Conservation (phyloP, 1,140 invertebrate genomes). For the Megalonaias nervosa region DNA sequence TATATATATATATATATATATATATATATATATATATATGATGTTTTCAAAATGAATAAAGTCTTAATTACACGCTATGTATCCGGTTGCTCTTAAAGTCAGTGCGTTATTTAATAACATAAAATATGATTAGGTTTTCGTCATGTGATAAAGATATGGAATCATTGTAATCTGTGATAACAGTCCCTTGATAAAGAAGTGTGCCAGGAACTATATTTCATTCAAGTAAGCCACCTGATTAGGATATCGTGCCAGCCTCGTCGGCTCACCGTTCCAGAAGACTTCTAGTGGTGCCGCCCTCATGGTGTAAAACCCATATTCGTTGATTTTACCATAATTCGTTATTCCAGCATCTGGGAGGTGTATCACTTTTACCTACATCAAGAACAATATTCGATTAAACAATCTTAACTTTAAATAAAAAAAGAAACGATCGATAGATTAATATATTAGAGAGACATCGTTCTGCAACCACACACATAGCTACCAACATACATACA, state of each 20-base stretch:
- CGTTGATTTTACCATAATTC: slow-evolving; percentile 28
- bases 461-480: neutral
- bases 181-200: no score
- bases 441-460: neutral
- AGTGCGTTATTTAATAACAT: no score
- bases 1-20: no score
- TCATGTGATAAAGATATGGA: no score
- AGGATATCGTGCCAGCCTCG: slow-evolving; percentile 34
- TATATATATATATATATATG: no score
- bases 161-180: no score
- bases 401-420: no score
- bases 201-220: no score
- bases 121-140: no score
- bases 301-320: slow-evolving; percentile 19
- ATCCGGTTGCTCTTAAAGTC: no score
- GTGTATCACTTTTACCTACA: slow-evolving; percentile 21
- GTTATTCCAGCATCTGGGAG: slow-evolving; percentile 32
- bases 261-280: slow-evolving; percentile 37
- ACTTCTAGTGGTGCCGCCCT: slow-evolving; percentile 35
- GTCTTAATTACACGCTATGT: no score
- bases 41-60: no score
- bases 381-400: neutral
- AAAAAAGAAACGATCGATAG: neutral
- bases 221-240: slow-evolving; percentile 27
- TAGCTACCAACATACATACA: neutral